Conservation (phyloP, 2,113 vertebrate genomes). For the Dryoscopus gambensis region DNA sequence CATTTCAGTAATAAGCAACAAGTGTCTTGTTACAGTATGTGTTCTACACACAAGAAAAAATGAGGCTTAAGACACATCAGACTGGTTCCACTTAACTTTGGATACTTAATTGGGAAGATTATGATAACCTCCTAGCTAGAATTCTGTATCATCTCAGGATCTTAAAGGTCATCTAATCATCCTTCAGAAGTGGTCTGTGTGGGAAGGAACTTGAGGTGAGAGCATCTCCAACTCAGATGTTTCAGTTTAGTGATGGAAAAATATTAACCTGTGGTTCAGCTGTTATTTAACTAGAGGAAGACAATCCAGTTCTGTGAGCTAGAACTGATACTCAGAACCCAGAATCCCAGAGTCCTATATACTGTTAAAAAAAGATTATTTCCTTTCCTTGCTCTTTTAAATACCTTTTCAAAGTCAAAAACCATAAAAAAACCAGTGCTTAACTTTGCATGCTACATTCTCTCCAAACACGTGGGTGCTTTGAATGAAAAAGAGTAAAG, state of each 20-base stretch:
- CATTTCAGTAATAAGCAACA: neutral
- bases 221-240: neutral
- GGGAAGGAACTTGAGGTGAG: neutral
- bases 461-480: neutral
- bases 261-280: neutral
- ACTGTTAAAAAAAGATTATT: neutral
- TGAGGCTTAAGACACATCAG: neutral
- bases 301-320: neutral
- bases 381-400: neutral
- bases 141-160: neutral
- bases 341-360: neutral
- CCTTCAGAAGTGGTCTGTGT: neutral
- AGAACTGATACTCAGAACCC: neutral
- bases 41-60: neutral
- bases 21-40: neutral
- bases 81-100: neutral
- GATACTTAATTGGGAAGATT: neutral
- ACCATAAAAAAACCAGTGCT: accelerated
- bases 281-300: neutral
- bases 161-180: neutral
- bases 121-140: neutral
- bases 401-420: neutral
- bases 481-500: neutral
- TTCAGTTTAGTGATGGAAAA: neutral
- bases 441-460: neutral